These are phyloP conservation scores for Scolopax bukidnonensis DNA, from an alignment of 2,797 vertebrate species.

Conservation along the genomic window DNA sequence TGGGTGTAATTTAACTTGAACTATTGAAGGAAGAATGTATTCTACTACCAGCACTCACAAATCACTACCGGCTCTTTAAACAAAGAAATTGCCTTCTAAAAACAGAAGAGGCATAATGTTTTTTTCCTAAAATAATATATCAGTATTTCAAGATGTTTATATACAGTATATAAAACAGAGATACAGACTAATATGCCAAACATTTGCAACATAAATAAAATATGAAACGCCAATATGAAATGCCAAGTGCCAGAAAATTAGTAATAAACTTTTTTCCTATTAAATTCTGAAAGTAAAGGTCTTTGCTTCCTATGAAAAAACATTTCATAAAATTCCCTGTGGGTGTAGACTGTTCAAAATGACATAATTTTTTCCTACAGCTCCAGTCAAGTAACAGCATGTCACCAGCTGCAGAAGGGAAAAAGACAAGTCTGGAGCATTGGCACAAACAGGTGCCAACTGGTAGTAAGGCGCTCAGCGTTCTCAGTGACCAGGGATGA, in stretches of 20 bases:
- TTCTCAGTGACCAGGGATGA: not conserved
- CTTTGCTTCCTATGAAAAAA: not conserved
- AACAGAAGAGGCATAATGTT: not conserved
- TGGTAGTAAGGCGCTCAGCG: not conserved
- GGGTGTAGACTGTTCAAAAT: not conserved
- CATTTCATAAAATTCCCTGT: not conserved
- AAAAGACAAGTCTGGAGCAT: not conserved
- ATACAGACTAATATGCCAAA: not conserved
- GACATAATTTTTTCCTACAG: not conserved
- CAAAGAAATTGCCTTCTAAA: not conserved
- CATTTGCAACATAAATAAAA: not conserved
- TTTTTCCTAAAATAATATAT: not conserved
- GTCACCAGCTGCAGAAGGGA: not conserved
- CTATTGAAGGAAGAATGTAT: not conserved
- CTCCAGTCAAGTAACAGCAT: not conserved
- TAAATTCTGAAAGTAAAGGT: not conserved
- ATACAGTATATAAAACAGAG: not conserved
- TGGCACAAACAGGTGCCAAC: not conserved
- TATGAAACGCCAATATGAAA: not conserved
- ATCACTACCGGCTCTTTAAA: constrained; percentile 20
- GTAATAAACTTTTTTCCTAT: not conserved
- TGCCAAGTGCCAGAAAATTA: constrained; percentile 10
- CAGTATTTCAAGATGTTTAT: not conserved
- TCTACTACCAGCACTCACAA: constrained; percentile 4
- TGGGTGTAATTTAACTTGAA: not conserved